Evolutionary conservation across 1,140 invertebrate species (phyloP).

Genomic region (Notospermus geniculatus): DNA sequence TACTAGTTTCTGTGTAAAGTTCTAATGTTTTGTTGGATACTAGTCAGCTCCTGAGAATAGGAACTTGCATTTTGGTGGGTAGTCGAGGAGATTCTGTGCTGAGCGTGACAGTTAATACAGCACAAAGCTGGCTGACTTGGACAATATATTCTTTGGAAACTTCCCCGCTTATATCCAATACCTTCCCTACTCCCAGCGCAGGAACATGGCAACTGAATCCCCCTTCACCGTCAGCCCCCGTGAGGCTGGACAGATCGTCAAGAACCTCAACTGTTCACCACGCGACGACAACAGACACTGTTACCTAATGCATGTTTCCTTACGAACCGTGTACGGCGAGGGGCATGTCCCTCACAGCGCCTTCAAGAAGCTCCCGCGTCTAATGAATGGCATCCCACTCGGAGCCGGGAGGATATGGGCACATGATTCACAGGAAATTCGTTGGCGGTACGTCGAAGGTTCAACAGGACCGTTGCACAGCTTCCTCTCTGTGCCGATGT

Average conservation of each 20-base stretch:
- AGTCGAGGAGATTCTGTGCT: no score
- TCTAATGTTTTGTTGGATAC: no score
- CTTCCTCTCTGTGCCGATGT: conserved; percentile 37
- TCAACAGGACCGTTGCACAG: conserved; percentile 23
- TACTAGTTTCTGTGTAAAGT: no score
- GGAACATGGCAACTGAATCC: conserved; percentile 14
- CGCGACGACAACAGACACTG: conserved; percentile 32
- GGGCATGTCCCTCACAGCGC: conserved; percentile 30
- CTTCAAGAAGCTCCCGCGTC: conserved; percentile 35
- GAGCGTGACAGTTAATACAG: no score
- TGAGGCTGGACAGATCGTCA: conserved; percentile 30
- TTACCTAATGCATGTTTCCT: conserved; percentile 36
- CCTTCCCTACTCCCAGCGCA: neutral
- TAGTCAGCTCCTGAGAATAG: no score
- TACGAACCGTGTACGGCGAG: conserved; percentile 34
- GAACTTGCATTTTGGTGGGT: no score
- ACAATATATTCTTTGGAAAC: no score
- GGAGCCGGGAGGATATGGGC: conserved; percentile 35
- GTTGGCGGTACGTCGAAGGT: conserved; percentile 41
- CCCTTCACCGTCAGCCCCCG: conserved; percentile 34
- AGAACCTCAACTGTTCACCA: conserved; percentile 18
- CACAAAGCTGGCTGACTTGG: no score
- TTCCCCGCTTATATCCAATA: neutral
- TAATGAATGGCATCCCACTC: conserved; percentile 43
- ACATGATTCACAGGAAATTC: conserved; percentile 30